phyloP scores from a whole-genome alignment of 1,140 invertebrate species.

The Sycophila sp. region DNA sequence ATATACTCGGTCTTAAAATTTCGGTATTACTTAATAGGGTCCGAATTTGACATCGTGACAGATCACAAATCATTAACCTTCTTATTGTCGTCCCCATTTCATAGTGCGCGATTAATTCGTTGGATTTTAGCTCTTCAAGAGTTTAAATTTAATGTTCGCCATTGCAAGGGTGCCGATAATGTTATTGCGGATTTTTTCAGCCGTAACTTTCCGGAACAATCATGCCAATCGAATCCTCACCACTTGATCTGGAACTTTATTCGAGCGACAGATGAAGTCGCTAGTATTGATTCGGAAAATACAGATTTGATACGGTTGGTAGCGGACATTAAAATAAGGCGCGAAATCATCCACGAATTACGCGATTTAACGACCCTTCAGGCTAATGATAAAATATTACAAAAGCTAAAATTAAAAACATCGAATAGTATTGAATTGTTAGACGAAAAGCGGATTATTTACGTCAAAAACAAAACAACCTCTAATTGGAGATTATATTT shows the following conservation, averaged over 20 bases:
- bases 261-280: neutral
- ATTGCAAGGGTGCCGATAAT: slow-evolving; percentile 42
- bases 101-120: slow-evolving; percentile 30
- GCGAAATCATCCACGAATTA: neutral
- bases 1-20: neutral
- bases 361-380: neutral
- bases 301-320: no score
- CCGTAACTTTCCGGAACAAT: neutral
- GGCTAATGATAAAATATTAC: neutral
- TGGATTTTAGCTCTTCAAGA: slow-evolving; percentile 60
- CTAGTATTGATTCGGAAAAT: neutral
- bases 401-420: neutral
- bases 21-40: neutral
- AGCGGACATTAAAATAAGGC: neutral
- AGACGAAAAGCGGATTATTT: neutral
- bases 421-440: neutral
- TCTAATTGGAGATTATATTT: neutral
- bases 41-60: slow-evolving; percentile 3
- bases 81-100: neutral
- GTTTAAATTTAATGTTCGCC: slow-evolving; percentile 56
- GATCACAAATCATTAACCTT: slow-evolving; percentile 27
- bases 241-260: neutral
- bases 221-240: neutral
- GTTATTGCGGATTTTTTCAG: slow-evolving; percentile 43
- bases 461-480: neutral